Evolutionary conservation across 1,140 invertebrate genomes (phyloP), one percentile per base, ranked within the genome.

Genomic region (Gonatopus flavifemur): DNA sequence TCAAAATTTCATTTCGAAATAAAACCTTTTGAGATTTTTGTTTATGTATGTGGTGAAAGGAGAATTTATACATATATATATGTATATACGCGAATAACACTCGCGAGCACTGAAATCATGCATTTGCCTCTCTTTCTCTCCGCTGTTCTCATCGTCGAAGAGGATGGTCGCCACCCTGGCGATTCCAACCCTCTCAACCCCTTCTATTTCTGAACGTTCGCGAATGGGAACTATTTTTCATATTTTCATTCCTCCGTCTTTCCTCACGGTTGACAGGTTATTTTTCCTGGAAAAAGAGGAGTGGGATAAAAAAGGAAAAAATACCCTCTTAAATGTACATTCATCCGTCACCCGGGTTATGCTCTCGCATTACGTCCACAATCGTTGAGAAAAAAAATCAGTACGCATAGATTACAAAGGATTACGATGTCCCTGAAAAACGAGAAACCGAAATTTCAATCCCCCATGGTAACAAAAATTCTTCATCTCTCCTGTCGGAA

Each of bases 1-100:
- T 58, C 53, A 49, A 71, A 68, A 73, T 71, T 71, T 70, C 57
- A 72, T 70, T 69, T 60, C 40, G 49, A 70, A 50, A 69, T 65
- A 61, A 72, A 69, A 46, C 62, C 69, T 70, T 67, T 63, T 47
- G 51, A 59, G 49, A 32, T 53, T 67, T 63, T 60, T 55, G 53
- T 54, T 56, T 62, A 63, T 53, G 52, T 64, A 71, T 42, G 46
- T 55, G n/a, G 30, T 25, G 35, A 36, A 15, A 36, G 38, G n/a
- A n/a, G n/a, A n/a, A n/a, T 13, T 15, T 9, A n/a, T n/a, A 12
- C 15, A 8, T 33, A 25, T 37, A 18, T 24, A 15, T 39, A 37
- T 5, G 35, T 25, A 7, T 24, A 25, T 16, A 19, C 15, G 6
- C 24, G 24, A 21, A 35, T 21, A 49, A n/a, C n/a, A n/a, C n/a